A percentile compares a stretch with the other conserved stretches of the same genome.
phyloP scores from a whole-genome alignment of 2,888 invertebrate species.

The Oligia strigilis region DNA sequence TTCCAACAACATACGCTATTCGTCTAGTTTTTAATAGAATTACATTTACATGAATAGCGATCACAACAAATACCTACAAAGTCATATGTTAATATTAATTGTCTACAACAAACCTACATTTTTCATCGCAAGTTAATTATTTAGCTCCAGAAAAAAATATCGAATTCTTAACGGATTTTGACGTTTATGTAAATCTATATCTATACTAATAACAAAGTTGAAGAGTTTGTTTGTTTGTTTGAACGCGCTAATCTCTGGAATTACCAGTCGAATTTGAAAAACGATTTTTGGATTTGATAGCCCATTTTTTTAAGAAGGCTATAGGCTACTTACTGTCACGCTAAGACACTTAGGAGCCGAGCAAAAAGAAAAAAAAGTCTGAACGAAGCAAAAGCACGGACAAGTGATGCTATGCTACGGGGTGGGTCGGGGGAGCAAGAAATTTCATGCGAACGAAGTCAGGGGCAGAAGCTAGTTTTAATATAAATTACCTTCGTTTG shows the following conservation, averaged over 20 bases:
- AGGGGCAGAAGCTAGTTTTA: neutral
- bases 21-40: neutral
- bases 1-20: neutral
- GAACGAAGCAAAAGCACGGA: neutral
- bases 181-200: slow-evolving; percentile 57
- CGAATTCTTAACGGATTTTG: slow-evolving; percentile 42
- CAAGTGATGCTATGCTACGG: too few species aligned
- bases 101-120: slow-evolving; percentile 3
- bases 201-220: too few species aligned
- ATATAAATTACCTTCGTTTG: slow-evolving; percentile 47
- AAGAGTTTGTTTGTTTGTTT: too few species aligned
- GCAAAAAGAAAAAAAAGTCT: neutral
- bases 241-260: too few species aligned
- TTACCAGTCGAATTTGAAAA: too few species aligned
- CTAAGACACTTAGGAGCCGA: neutral
- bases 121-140: slow-evolving; percentile 14
- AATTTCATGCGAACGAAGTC: neutral
- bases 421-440: neutral
- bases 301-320: too few species aligned
- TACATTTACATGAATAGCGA: neutral
- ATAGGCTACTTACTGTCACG: neutral
- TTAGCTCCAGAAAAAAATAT: slow-evolving; percentile 39
- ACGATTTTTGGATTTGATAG: too few species aligned
- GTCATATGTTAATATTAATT: slow-evolving; percentile 3
- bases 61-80: slow-evolving; percentile 11